Percentiles rank a stretch among this genome's conserved stretches.
Conservation (phyloP, 2,113 vertebrate genomes). For the Eulemur rufifrons region DNA sequence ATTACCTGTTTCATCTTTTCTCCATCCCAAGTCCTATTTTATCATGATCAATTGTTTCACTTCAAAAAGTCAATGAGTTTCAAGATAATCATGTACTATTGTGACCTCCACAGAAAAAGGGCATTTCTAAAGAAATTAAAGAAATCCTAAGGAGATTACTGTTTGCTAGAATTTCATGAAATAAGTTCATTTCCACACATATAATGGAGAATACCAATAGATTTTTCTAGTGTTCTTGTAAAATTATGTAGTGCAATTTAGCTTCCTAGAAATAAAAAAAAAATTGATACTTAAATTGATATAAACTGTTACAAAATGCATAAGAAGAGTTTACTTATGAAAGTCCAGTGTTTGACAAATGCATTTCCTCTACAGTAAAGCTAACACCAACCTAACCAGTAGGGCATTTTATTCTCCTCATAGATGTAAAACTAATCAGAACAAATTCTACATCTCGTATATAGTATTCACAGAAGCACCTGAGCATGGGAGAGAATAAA, state of each 20-base stretch:
- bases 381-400: not conserved
- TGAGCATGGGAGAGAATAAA: not conserved
- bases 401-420: not conserved
- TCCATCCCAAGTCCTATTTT: not conserved
- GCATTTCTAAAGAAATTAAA: not conserved
- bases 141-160: not conserved
- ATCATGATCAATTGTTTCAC: not conserved
- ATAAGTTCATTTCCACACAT: not conserved
- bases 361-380: not conserved
- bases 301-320: not conserved
- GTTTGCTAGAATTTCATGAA: not conserved
- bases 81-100: not conserved
- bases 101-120: not conserved
- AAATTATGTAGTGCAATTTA: not conserved
- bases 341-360: not conserved
- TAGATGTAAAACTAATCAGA: not conserved
- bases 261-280: not conserved
- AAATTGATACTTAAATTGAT: not conserved
- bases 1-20: not conserved
- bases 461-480: not conserved
- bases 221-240: not conserved
- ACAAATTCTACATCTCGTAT: not conserved
- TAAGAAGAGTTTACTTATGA: not conserved
- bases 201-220: not conserved
- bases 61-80: not conserved